phyloP scores from a whole-genome alignment of 2,888 invertebrate genomes.

The Dichetophora obliterata region DNA sequence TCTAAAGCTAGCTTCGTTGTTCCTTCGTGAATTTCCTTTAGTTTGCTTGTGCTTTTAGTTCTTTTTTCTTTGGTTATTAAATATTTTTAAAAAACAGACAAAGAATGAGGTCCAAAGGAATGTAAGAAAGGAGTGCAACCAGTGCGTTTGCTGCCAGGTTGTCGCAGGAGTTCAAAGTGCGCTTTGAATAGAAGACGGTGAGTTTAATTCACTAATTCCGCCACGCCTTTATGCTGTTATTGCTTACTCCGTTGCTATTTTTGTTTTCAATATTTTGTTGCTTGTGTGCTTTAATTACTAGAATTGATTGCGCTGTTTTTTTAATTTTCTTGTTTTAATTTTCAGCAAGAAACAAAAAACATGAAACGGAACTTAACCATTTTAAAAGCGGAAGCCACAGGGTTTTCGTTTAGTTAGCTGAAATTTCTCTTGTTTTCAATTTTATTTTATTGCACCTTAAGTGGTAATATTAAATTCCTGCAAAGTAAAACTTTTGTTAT shows the following conservation, averaged over 20 bases:
- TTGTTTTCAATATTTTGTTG: slow-evolving; percentile 47
- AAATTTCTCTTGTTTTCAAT: slow-evolving; percentile 1
- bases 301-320: background rate
- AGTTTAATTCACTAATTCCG: slow-evolving; percentile 41
- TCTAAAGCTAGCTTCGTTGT: background rate
- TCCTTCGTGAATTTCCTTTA: too few species aligned
- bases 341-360: slow-evolving; percentile 58
- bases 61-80: background rate
- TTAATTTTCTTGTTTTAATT: slow-evolving; percentile 25
- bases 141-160: slow-evolving; percentile 24
- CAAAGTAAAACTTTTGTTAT: slow-evolving; percentile 48
- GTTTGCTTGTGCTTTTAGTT: background rate
- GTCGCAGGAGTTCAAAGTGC: slow-evolving; percentile 5
- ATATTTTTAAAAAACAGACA: background rate
- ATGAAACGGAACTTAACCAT: slow-evolving; percentile 45
- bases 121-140: background rate
- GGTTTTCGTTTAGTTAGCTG: slow-evolving; percentile 15
- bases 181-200: slow-evolving; percentile 10
- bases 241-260: slow-evolving; percentile 33
- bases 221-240: slow-evolving; percentile 54
- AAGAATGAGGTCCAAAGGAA: background rate
- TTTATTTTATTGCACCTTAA: background rate
- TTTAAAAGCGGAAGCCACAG: slow-evolving; percentile 15
- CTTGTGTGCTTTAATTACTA: slow-evolving; percentile 35
- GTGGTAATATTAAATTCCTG: background rate